Base-by-base conservation (phyloP, 2,113 vertebrate species). In the Chamaea fasciata region DNA sequence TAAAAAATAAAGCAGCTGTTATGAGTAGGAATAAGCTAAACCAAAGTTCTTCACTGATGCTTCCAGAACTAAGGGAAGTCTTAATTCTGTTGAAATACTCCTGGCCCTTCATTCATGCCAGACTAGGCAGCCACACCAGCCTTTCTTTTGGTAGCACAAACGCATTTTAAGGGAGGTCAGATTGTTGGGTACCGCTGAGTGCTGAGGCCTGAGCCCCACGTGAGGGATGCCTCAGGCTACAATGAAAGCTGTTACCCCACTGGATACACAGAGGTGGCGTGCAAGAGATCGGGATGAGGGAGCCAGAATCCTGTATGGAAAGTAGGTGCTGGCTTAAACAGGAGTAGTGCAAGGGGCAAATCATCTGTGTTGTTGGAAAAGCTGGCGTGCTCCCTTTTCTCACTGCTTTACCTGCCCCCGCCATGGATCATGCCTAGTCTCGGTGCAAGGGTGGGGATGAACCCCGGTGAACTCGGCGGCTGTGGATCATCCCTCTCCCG, bases 361-460 rank as follows among this genome's bases (percentile, higher is more conserved):
- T 2, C 2, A 41, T 3, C 17, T 3, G 22, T 14, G 14, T 3
- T 11, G 31, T 13, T 63, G 44, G 5, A 19, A n/a, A 39, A 27
- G 13, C 15, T 30, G 8, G 7, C 1, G 16, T 1, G 2, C 2
- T 14, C 9, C 18, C 12, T 35, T 18, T 37, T 13, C 30, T 53
- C 15, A 4, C 23, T 10, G 1, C 4, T 6, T 57, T 7, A 12
- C 21, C 28, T 33, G 5, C 22, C 30, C 35, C 5, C 0, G 1
- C 20, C 9, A 5, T 1, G 33, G 74, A 7, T 4, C 6, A 2
- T 9, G 41, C 17, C 35, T 21, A 42, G 6, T 13, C 17, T n/a
- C 2, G 3, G 24, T 0, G 10, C 50, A 16, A 44, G 41, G 52
- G 11, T 0, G 0, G 33, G 11, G 5, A n/a, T 1, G 7, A 16